Base-by-base conservation (phyloP, 2,797 vertebrate species). In the Psittacula derbiana region DNA sequence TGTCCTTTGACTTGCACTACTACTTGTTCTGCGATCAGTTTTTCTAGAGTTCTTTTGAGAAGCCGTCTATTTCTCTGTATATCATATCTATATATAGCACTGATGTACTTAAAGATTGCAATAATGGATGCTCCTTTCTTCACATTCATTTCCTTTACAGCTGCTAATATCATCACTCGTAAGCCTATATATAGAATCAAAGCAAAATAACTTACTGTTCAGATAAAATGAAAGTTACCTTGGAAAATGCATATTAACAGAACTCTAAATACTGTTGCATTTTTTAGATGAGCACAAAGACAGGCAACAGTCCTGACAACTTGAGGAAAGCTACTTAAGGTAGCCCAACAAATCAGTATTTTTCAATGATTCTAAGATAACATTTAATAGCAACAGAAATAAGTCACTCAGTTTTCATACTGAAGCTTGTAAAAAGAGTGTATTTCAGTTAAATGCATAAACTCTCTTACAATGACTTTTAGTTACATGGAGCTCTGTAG, bases 1-100 rank as follows among this genome's bases (percentile, higher is more conserved):
- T 99, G 98, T 80, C 99, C 99, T 98, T 99, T 99, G 93, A 99
- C 98, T 95, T 99, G 98, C 86, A 99, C 98, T 38, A 99, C 98
- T 88, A 99, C 93, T 73, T 98, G 98, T 91, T 99, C 99, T 2
- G 98, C 96, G 21, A 99, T 98, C 61, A 99, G 98, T 97, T 99
- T 99, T 61, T 97, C 98, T 91, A 99, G 92, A 15, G 98, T 98
- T 92, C 98, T 99, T 97, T 98, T 99, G 94, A 99, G 98, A 97
- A 99, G 99, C 55, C 97, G 98, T 72, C 98, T 98, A 93, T 99
- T 99, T 86, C 98, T 99, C 50, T 99, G 95, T 25, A 99, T 98
- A 94, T 99, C 98, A 0, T 99, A 99, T 57, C 98, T 98, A 73
- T 99, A 99, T 11, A 98, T 97, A 83, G 98, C 97, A 36, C 98